These are phyloP conservation scores for Chymomyza caudatula DNA, from an alignment of 2,888 invertebrate species.

Conservation along the genomic window DNA sequence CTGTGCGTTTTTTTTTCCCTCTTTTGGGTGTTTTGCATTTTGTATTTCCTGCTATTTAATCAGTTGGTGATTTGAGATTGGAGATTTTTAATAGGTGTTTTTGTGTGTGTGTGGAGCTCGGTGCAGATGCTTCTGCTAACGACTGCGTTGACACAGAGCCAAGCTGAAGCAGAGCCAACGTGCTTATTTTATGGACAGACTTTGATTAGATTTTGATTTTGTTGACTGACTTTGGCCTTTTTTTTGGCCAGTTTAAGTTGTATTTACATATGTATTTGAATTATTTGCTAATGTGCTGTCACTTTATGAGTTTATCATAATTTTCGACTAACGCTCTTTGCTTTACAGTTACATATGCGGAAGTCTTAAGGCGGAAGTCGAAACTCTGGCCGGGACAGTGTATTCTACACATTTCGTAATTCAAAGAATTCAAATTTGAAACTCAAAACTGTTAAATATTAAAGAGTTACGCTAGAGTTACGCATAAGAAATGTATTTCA, in stretches of 20 bases:
- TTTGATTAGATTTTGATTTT: neutral
- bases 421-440: neutral
- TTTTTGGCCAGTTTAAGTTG: neutral
- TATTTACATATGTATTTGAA: no score
- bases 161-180: neutral
- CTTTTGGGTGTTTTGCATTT: constrained; percentile 57
- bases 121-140: neutral
- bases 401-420: neutral
- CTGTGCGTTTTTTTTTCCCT: neutral
- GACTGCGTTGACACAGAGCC: neutral
- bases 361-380: constrained; percentile 47
- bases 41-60: constrained; percentile 66
- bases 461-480: neutral
- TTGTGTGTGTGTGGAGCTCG: neutral
- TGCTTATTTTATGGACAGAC: neutral
- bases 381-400: neutral
- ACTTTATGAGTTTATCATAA: neutral
- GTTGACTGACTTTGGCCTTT: constrained; percentile 17
- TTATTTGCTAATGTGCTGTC: no score
- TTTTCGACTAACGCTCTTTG: neutral
- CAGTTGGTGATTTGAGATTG: constrained; percentile 38
- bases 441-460: neutral
- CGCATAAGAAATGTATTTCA: neutral
- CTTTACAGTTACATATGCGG: constrained; percentile 64
- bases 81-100: neutral